Conservation (phyloP, 2,113 vertebrate genomes). For the Megaleporinus macrocephalus region DNA sequence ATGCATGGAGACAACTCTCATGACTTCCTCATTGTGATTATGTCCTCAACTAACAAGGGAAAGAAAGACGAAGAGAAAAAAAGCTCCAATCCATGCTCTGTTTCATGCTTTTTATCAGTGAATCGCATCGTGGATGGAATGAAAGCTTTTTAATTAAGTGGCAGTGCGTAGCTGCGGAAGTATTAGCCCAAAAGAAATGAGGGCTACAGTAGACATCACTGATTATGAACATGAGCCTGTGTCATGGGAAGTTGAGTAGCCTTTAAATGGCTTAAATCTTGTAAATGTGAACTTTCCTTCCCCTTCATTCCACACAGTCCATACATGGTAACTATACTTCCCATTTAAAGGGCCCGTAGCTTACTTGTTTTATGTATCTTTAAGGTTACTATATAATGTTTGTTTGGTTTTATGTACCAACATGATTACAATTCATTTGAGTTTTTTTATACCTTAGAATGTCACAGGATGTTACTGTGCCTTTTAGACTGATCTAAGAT, state of each 20-base stretch:
- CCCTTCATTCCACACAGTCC: too few relatives aligned
- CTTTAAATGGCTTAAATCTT: background rate
- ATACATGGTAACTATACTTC: too few relatives aligned
- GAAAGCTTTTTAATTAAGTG: background rate
- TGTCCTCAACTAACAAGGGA: slow-evolving; percentile 36
- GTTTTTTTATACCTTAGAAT: too few relatives aligned
- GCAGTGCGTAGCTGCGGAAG: background rate
- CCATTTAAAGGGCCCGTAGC: too few relatives aligned
- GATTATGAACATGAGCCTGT: background rate
- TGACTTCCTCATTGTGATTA: slow-evolving; percentile 36
- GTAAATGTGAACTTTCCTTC: too few relatives aligned
- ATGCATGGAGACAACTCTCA: slow-evolving; percentile 35
- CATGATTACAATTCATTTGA: too few relatives aligned
- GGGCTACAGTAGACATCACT: background rate
- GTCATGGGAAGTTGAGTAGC: background rate
- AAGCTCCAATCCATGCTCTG: background rate
- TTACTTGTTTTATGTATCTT: too few relatives aligned
- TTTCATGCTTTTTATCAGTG: background rate
- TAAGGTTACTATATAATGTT: too few relatives aligned
- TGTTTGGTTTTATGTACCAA: too few relatives aligned
- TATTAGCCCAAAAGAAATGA: background rate
- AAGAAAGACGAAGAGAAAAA: slow-evolving; percentile 15
- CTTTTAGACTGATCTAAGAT: too few relatives aligned
- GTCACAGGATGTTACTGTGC: too few relatives aligned
- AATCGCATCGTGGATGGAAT: background rate